Conservation (phyloP, 2,797 vertebrate species). For the Chelonia mydas region DNA sequence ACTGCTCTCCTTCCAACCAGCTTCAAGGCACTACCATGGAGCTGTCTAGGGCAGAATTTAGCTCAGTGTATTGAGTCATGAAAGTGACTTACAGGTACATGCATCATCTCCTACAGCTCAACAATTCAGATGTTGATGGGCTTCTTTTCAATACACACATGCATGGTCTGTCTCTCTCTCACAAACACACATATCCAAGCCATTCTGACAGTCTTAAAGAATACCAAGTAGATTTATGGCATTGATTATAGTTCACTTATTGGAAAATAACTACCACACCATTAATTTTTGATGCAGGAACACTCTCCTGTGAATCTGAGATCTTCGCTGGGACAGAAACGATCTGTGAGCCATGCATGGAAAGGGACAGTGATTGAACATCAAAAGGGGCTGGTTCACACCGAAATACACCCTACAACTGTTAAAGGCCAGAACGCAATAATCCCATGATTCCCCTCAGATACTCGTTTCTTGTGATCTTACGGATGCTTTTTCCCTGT, state of each 20-base stretch:
- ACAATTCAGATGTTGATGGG: neutral
- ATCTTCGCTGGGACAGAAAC: neutral
- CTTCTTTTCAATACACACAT: neutral
- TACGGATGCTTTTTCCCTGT: neutral
- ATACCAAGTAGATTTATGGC: neutral
- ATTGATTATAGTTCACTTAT: constrained; percentile 11
- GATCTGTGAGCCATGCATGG: rapidly evolving
- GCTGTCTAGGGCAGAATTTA: neutral
- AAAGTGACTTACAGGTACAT: neutral
- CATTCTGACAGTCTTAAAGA: neutral
- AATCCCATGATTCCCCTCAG: neutral
- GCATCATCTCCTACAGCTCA: neutral
- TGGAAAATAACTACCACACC: neutral
- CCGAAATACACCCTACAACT: neutral
- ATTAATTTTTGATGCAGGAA: neutral
- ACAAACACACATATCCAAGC: neutral
- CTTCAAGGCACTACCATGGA: neutral
- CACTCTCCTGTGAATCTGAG: rapidly evolving
- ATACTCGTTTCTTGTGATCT: neutral
- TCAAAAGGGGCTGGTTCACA: neutral
- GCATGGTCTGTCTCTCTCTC: neutral
- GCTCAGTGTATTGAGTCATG: neutral
- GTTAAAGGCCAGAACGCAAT: neutral
- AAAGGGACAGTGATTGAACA: neutral
- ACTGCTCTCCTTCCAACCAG: neutral